phyloP scores from a whole-genome alignment of 1,140 invertebrate genomes.

The Thaumatotibia leucotreta region DNA sequence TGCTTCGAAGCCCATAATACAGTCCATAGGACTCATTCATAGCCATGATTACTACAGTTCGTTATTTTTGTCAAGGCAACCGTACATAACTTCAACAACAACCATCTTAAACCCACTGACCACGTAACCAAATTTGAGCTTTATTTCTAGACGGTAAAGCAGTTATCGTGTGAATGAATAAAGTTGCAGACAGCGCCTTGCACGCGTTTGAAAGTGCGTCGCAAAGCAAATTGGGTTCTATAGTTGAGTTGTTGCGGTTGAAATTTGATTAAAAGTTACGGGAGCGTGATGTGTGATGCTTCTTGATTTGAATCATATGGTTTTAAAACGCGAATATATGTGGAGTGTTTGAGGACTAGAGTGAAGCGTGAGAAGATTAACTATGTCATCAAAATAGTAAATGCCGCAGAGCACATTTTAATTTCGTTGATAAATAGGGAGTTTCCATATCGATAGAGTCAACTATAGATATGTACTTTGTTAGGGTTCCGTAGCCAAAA shows the following conservation, averaged over 20 bases:
- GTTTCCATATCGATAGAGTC: too few relatives aligned
- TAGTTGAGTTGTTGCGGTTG: not conserved
- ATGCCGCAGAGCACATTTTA: too few relatives aligned
- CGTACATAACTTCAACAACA: constrained; percentile 48
- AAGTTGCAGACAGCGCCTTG: not conserved
- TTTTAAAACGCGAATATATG: not conserved
- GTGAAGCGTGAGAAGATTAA: not conserved
- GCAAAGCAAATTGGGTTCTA: not conserved
- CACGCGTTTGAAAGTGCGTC: not conserved
- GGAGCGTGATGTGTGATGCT: constrained; percentile 2
- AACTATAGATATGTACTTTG: too few relatives aligned
- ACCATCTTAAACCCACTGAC: not conserved
- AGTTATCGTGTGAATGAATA: not conserved
- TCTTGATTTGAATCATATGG: not conserved
- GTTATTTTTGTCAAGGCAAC: constrained; percentile 76
- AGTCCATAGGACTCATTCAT: constrained; percentile 42
- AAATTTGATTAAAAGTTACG: not conserved
- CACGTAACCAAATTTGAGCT: not conserved
- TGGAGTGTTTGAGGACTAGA: not conserved
- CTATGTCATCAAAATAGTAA: not conserved
- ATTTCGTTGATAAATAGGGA: too few relatives aligned
- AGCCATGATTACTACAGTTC: constrained; percentile 49
- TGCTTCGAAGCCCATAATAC: constrained; percentile 48
- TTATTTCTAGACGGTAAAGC: not conserved
- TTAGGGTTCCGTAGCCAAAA: too few relatives aligned